Evolutionary conservation across 1,140 invertebrate genomes (phyloP).

Genomic region (Heliconius congener): DNA sequence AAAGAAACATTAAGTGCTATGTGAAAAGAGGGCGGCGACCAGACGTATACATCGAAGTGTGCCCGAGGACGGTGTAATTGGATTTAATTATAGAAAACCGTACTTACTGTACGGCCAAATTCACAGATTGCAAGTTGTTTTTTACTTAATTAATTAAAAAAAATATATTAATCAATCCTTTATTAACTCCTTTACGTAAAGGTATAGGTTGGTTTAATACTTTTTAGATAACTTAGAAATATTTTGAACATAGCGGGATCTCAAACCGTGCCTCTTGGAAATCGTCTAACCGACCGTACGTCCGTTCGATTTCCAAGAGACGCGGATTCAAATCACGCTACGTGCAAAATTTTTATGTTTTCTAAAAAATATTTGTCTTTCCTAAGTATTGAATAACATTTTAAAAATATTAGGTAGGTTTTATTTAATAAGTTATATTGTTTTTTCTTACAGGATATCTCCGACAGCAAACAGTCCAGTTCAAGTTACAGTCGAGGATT

Average conservation of each 20-base stretch:
- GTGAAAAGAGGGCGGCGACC: slow-evolving; percentile 59
- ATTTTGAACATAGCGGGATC: too few relatives aligned
- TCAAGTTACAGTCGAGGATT: slow-evolving; percentile 61
- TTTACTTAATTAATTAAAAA: neutral
- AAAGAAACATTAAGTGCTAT: slow-evolving; percentile 55
- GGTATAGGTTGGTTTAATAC: too few relatives aligned
- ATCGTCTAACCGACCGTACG: too few relatives aligned
- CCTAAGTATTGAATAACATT: too few relatives aligned
- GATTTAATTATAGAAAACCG: slow-evolving; percentile 51
- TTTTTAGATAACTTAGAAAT: too few relatives aligned
- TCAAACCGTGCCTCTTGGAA: too few relatives aligned
- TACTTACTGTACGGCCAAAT: neutral
- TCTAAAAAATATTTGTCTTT: too few relatives aligned
- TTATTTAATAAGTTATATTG: neutral
- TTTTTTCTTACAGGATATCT: slow-evolving; percentile 51
- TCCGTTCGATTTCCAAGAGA: too few relatives aligned
- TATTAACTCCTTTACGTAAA: too few relatives aligned
- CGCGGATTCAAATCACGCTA: too few relatives aligned
- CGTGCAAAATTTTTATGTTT: too few relatives aligned
- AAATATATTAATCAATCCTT: neutral
- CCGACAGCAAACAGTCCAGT: slow-evolving; percentile 57
- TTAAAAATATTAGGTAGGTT: neutral
- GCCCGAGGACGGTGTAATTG: slow-evolving; percentile 55
- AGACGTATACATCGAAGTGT: slow-evolving; percentile 53
- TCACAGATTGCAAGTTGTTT: neutral